These are phyloP conservation scores for Grallaria varia DNA, from an alignment of 2,113 vertebrate genomes.

Conservation along the genomic window DNA sequence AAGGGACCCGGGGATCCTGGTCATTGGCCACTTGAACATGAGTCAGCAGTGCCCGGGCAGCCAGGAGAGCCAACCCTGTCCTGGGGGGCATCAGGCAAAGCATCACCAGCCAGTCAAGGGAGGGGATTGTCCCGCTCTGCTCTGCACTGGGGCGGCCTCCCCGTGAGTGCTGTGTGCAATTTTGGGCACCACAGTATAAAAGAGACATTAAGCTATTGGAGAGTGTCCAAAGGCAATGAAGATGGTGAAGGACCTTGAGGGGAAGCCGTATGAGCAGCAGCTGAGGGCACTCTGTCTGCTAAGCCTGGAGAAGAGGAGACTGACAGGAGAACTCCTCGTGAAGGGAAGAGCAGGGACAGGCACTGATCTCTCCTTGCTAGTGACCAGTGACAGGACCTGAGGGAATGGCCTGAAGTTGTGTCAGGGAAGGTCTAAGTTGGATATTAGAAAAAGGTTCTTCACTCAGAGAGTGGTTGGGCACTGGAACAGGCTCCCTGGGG, in stretches of 20 bases:
- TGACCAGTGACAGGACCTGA: background rate
- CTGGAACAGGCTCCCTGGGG: background rate
- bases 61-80: accelerated
- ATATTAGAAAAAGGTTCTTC: background rate
- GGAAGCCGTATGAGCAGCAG: accelerated
- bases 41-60: background rate
- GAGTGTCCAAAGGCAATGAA: background rate
- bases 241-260: background rate
- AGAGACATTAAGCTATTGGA: background rate
- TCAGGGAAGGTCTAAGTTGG: background rate
- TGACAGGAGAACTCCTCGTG: background rate
- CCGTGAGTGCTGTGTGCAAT: accelerated
- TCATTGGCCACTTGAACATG: too few species aligned
- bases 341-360: background rate
- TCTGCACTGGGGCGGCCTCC: accelerated
- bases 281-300: background rate
- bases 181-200: background rate
- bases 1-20: background rate
- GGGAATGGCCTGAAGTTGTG: background rate
- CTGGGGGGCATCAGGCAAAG: background rate
- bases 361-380: background rate
- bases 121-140: background rate
- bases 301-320: background rate
- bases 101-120: accelerated
- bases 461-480: accelerated